Evolutionary conservation across 2,797 vertebrate genomes (phyloP).

Genomic region (Oceanodroma leucorhoa): DNA sequence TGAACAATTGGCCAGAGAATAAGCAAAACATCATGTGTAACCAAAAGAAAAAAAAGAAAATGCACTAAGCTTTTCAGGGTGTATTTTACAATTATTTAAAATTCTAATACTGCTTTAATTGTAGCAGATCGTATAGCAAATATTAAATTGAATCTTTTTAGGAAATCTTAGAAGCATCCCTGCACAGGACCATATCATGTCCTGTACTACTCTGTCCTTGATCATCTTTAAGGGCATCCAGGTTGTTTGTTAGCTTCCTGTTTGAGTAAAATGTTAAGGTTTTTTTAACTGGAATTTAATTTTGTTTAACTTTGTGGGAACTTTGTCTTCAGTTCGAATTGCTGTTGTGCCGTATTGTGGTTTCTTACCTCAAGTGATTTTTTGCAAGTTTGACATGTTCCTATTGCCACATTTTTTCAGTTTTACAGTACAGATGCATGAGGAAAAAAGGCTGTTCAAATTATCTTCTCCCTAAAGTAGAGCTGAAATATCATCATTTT

Average conservation of each 20-base stretch:
- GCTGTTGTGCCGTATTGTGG: neutral
- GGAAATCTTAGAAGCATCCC: neutral
- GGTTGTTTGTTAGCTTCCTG: neutral
- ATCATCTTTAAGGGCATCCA: neutral
- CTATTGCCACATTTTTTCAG: neutral
- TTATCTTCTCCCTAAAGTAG: neutral
- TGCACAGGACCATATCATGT: neutral
- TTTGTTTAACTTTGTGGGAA: neutral
- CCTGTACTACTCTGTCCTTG: neutral
- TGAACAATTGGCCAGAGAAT: neutral
- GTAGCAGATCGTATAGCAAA: neutral
- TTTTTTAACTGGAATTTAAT: neutral
- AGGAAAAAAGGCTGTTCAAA: neutral
- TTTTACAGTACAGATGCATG: constrained; percentile 12
- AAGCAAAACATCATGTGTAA: neutral
- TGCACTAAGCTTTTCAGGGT: neutral
- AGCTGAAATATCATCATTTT: neutral
- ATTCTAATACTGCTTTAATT: neutral
- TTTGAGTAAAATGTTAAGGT: neutral
- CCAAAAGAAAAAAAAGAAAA: neutral
- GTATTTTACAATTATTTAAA: neutral
- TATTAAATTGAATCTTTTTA: neutral
- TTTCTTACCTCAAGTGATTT: constrained; percentile 2
- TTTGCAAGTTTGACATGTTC: constrained; percentile 14
- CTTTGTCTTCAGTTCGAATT: neutral